Conservation (phyloP, 2,113 vertebrate genomes). For the Choloepus hoffmanni region DNA sequence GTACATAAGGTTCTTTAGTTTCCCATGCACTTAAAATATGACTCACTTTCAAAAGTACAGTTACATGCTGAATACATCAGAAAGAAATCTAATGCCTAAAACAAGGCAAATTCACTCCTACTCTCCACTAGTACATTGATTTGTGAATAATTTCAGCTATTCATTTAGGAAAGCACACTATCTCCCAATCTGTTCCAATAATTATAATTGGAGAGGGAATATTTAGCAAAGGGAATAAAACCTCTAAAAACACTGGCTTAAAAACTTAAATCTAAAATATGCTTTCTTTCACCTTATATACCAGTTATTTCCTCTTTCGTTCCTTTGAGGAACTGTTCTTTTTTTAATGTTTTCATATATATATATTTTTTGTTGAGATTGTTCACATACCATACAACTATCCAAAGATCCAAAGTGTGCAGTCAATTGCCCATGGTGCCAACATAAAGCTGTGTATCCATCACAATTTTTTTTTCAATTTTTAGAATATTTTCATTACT, state of each 20-base stretch:
- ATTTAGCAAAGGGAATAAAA: not conserved
- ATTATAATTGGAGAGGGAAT: not conserved
- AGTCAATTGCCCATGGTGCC: no score
- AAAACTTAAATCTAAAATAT: constrained; percentile 20
- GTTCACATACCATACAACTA: no score
- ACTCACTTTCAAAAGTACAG: not conserved
- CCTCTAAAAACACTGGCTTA: not conserved
- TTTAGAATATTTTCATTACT: no score
- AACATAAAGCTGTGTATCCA: no score
- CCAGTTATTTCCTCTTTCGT: not conserved
- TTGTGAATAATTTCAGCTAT: not conserved
- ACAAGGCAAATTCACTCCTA: not conserved
- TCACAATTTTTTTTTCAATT: no score
- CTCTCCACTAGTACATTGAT: not conserved
- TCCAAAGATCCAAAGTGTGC: no score
- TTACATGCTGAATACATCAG: not conserved
- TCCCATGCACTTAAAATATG: not conserved
- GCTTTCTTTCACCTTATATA: not conserved
- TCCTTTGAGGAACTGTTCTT: not conserved
- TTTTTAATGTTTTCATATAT: no score
- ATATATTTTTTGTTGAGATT: no score
- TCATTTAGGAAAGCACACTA: not conserved
- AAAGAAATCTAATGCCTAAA: not conserved
- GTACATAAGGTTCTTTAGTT: not conserved
- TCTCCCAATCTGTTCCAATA: not conserved